phyloP scores from a whole-genome alignment of 2,888 invertebrate genomes.

The Acanthosepion lycidas region DNA sequence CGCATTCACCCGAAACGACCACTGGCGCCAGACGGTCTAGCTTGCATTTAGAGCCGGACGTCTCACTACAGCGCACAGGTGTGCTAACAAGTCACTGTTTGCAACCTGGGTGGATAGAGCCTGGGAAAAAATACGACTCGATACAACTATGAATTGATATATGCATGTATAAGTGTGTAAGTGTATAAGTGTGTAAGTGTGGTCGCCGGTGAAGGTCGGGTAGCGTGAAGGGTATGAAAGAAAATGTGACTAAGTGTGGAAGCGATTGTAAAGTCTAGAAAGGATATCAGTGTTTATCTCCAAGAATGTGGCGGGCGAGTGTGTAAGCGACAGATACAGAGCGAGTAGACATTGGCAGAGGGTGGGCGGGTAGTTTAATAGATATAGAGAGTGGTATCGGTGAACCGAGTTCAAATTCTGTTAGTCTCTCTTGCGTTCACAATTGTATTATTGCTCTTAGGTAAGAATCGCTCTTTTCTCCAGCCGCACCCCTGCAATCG shows the following conservation, averaged over 20 bases:
- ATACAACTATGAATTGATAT: neutral
- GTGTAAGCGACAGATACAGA: no score
- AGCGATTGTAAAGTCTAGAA: neutral
- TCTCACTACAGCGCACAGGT: constrained; percentile 33
- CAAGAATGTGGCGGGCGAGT: neutral
- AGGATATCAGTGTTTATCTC: neutral
- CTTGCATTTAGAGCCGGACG: constrained; percentile 13
- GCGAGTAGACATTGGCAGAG: no score
- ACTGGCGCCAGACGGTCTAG: neutral
- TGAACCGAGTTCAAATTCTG: no score
- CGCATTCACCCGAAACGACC: constrained; percentile 6
- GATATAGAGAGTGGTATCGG: no score
- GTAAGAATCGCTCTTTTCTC: no score
- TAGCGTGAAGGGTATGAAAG: neutral
- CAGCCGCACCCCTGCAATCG: no score
- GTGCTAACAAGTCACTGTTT: neutral
- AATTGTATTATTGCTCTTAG: no score
- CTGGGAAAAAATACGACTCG: neutral
- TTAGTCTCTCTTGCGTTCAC: no score
- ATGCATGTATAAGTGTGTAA: neutral
- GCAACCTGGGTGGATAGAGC: constrained; percentile 23
- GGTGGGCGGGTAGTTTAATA: no score
- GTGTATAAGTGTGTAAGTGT: neutral
- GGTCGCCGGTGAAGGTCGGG: neutral
- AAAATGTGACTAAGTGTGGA: neutral